These are phyloP conservation scores for Mormyrus iriodes DNA, from an alignment of 2,113 vertebrate species.

Conservation along the genomic window DNA sequence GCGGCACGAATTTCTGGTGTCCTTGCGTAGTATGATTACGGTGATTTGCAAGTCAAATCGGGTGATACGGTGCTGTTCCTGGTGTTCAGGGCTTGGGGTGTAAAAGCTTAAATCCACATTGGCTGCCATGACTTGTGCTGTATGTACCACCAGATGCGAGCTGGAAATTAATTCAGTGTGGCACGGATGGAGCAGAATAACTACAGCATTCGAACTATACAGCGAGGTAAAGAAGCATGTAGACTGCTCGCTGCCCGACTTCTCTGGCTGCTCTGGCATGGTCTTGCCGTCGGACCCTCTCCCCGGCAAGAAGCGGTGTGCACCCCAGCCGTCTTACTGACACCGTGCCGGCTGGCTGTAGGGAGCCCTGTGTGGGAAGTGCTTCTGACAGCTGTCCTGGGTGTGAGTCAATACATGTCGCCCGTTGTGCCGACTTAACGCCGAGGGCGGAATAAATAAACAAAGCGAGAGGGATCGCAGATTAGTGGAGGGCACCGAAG, in stretches of 20 bases:
- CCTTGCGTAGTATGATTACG: not conserved
- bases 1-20: not conserved
- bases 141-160: not conserved
- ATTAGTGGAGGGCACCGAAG: not conserved
- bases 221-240: not conserved
- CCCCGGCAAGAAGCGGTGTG: not conserved
- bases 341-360: not conserved
- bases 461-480: not conserved
- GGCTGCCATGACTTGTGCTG: not conserved
- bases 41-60: constrained; percentile 20
- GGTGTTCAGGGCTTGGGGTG: not conserved
- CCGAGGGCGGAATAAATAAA: constrained; percentile 10
- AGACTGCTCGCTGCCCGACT: not conserved
- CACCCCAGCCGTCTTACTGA: not conserved
- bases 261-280: not conserved
- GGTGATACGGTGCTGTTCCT: not conserved
- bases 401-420: constrained; percentile 13
- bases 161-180: not conserved
- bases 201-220: not conserved
- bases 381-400: constrained; percentile 11
- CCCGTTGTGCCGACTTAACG: not conserved
- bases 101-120: not conserved
- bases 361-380: constrained; percentile 5
- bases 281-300: not conserved
- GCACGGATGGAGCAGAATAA: not conserved